Evolutionary conservation across 2,888 invertebrate species (phyloP).

Genomic region (Rosalia funebris): DNA sequence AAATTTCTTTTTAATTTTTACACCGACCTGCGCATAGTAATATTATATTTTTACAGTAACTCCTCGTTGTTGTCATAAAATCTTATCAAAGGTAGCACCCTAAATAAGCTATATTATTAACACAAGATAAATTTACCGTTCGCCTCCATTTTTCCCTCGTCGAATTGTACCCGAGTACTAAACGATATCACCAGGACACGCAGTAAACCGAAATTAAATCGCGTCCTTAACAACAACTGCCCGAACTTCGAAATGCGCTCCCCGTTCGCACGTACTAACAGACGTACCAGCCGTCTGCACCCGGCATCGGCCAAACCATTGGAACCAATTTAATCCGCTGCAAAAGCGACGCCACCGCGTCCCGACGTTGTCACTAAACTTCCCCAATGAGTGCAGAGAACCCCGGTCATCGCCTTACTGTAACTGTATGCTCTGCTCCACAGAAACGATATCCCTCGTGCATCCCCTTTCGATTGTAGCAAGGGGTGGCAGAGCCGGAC

Average conservation of each 20-base stretch:
- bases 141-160: no score
- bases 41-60: no score
- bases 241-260: slow-evolving; percentile 13
- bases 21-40: no score
- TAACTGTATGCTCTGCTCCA: slow-evolving; percentile 11
- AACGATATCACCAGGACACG: slow-evolving; percentile 2
- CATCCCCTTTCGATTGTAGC: slow-evolving; percentile 29
- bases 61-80: no score
- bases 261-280: slow-evolving; percentile 28
- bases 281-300: slow-evolving; percentile 1
- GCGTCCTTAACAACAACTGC: neutral
- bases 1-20: no score
- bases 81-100: no score
- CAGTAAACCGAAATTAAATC: slow-evolving; percentile 6
- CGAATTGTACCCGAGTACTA: neutral
- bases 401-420: slow-evolving; percentile 45
- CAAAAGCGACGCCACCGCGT: slow-evolving; percentile 59
- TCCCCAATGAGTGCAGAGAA: slow-evolving; percentile 48
- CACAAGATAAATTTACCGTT: no score
- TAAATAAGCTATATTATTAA: no score
- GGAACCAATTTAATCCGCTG: slow-evolving; percentile 32
- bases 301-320: slow-evolving; percentile 18
- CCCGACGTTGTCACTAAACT: slow-evolving; percentile 62
- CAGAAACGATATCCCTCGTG: slow-evolving; percentile 27
- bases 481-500: slow-evolving; percentile 18